Base-by-base conservation (phyloP, 2,888 invertebrate species). In the Selenia dentaria region DNA sequence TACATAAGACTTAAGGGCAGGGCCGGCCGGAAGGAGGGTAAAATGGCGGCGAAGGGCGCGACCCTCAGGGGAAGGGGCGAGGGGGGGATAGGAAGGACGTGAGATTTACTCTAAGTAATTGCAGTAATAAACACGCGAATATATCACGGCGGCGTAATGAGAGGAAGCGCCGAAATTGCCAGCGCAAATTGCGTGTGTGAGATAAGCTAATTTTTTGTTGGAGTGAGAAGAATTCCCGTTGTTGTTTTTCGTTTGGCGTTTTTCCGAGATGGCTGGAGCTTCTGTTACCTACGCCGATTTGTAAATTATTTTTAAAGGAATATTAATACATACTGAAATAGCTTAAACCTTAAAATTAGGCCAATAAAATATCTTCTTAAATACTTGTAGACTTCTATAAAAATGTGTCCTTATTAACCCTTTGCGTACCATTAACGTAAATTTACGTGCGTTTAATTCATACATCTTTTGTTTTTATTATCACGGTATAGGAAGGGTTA, bases 51-150 rank as follows among this genome's bases (percentile, higher is more conserved):
- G 70, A 73, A 83, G 87, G 87, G 88, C 84, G 79, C 87, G 84
- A 87, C 87, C 87, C 88, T 85, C 74, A 68, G 60, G 75, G 69
- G 55, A 54, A 54, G 61, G 57, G 71, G 74, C 9, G 71, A 68
- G 68, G 75, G 61, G 76, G 77, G 74, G 70, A 78, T 75, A 85
- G 90, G 89, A 90, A 90, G 91, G 89, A 91, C 87, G 89, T 84
- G 87, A 91, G 91, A 91, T 91, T 91, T 91, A 91, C 90, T 91
- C 89, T 91, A 91, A 91, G 91, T 91, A 91, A 91, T 91, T 91
- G 91, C 91, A 85, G 90, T 91, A 91, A 91, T 91, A 91, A 91
- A 91, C 89, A 88, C 87, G 88, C 84, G 89, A 87, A 90, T 90
- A 90, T 90, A 90, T 90, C 90, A 90, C 86, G 80, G 72, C 86